Percentiles rank a stretch among this genome's conserved stretches.
Conservation (phyloP, 1,140 invertebrate species). For the Drosophila ironensis region DNA sequence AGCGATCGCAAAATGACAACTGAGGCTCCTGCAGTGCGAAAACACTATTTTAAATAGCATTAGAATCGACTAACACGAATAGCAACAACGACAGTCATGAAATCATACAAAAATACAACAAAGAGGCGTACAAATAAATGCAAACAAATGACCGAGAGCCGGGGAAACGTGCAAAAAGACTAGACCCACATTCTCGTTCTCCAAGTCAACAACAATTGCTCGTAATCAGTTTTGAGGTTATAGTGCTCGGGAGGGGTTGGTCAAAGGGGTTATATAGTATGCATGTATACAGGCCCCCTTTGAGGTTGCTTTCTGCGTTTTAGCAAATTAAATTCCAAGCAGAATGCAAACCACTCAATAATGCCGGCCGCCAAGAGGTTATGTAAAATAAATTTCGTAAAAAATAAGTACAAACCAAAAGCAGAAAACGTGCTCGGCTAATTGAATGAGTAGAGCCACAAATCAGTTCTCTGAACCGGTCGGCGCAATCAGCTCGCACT, state of each 20-base stretch:
- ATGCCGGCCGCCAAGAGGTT: slow-evolving; percentile 65
- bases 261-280: neutral
- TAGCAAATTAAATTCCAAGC: slow-evolving; percentile 39
- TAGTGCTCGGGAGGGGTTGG: slow-evolving; percentile 8
- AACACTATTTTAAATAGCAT: slow-evolving; percentile 54
- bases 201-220: slow-evolving; percentile 27
- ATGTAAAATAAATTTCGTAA: slow-evolving; percentile 42
- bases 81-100: slow-evolving; percentile 14
- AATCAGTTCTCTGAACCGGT: neutral
- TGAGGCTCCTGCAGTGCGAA: slow-evolving; percentile 39
- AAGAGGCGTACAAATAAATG: slow-evolving; percentile 23
- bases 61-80: slow-evolving; percentile 45
- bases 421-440: slow-evolving; percentile 46
- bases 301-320: slow-evolving; percentile 53
- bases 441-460: slow-evolving; percentile 10
- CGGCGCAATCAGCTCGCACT: neutral
- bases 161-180: slow-evolving; percentile 61
- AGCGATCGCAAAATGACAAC: slow-evolving; percentile 59
- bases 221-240: slow-evolving; percentile 28
- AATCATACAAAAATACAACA: slow-evolving; percentile 50
- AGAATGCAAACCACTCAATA: slow-evolving; percentile 21
- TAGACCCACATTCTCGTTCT: slow-evolving; percentile 44
- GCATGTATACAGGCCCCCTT: neutral
- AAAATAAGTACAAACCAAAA: slow-evolving; percentile 15
- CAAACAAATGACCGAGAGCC: slow-evolving; percentile 27